phyloP scores from a whole-genome alignment of 2,888 invertebrate species.

The Ochlodes sylvanus region DNA sequence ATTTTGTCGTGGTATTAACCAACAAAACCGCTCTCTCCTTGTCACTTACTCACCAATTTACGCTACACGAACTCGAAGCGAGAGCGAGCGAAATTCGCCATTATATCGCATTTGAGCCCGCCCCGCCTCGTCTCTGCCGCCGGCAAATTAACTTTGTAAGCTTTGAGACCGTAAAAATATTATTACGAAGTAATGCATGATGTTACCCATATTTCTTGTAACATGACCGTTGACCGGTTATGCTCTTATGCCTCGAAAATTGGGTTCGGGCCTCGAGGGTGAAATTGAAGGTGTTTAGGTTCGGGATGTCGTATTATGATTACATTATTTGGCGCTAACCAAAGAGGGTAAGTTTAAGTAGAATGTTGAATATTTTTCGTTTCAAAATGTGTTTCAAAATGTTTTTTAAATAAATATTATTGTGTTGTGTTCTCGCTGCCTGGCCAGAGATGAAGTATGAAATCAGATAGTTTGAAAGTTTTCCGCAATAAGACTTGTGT shows the following conservation, averaged over 20 bases:
- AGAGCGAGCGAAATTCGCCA: slow-evolving; percentile 72
- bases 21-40: slow-evolving; percentile 40
- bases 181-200: slow-evolving; percentile 54
- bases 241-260: slow-evolving; percentile 23
- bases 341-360: background rate
- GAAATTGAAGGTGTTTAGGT: slow-evolving; percentile 24
- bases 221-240: slow-evolving; percentile 27
- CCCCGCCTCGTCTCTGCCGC: slow-evolving; percentile 55
- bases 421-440: no score
- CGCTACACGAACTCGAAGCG: slow-evolving; percentile 55
- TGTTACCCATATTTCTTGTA: slow-evolving; percentile 47
- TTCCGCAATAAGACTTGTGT: no score
- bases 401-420: no score
- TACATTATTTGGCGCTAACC: background rate
- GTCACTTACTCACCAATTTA: slow-evolving; percentile 48
- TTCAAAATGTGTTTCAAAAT: no score
- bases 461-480: no score
- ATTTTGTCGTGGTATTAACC: no score
- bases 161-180: slow-evolving; percentile 62
- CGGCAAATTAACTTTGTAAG: slow-evolving; percentile 65
- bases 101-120: slow-evolving; percentile 68
- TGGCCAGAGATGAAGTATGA: no score
- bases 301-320: slow-evolving; percentile 1
- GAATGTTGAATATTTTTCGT: no score
- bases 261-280: slow-evolving; percentile 12